Evolutionary conservation across 2,888 invertebrate genomes (phyloP), one percentile per base, ranked within the genome.

Genomic region (Xestoiulus laeticollis): DNA sequence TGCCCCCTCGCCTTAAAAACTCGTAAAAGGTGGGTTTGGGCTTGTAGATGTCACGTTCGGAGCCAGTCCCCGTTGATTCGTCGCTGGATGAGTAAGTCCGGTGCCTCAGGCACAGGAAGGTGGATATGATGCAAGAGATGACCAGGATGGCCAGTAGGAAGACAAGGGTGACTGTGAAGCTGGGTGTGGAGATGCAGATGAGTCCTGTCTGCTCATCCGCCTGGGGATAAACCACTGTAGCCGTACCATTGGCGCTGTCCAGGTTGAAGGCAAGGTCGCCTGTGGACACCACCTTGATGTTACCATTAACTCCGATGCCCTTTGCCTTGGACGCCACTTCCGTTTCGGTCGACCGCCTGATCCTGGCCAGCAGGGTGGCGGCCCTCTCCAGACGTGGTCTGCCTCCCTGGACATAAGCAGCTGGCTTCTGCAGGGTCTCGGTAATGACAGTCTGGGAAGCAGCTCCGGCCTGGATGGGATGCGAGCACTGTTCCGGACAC

Each of bases 121-220:
- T 96, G 86, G 97, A 97, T 89, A 97, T 94, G 48, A 96, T 93
- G 91, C 97, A 98, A 14, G 97, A 97, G 88, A 96, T 95, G 88
- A 97, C 93, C 90, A 98, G 93, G 87, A 97, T 96, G 87, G 95
- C 96, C 88, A 98, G 93, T 33, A 98, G 94, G 85, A 97, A 94
- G 87, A 97, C 94, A 43, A 98, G 93, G 43, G 97, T 96, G 48
- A 96, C 96, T 68, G 97, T 96, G 91, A 98, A 98, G 16, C 97
- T 97, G n/a, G 97, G 96, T 5, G 97, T 97, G 0, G 97, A 97
- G 97, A 98, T 97, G 92, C 97, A 98, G 89, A 98, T 97, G 89
- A 97, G 93, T 32, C 94, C 95, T 10, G 88, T 88, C 89, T 87
- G 89, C 89, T 94, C 94, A 90, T 94, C 94, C 22, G 93, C 93